Base-by-base conservation (phyloP, 2,888 invertebrate genomes). In the Chalcis sispes region DNA sequence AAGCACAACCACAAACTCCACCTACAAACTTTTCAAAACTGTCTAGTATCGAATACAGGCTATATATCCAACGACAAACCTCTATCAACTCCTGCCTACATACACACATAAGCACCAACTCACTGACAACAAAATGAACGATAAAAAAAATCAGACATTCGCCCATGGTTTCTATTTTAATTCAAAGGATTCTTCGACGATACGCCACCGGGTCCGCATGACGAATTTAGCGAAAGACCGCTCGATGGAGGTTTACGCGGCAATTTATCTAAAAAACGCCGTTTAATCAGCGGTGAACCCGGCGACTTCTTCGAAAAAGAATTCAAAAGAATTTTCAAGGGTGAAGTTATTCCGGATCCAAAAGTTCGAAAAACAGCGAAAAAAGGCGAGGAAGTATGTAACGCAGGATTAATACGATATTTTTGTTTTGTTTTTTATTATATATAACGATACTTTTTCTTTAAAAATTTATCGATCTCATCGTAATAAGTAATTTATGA, bases 221-320 rank as follows among this genome's bases (percentile, higher is more conserved):
- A 79, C 56, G 20, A 56, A 15, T 83, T 84, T 50, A 7, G 15
- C 1, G 5, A 10, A 1, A 1, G 10, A 27, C 48, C 3, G 1
- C 59, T 18, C 3, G 20, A 42, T 10, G 29, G 61, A 2, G 65
- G 66, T 20, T 78, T 81, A 27, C 82, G 83, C 15, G 75, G 80
- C 4, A 75, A 76, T 50, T 25, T 77, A 4, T 50, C 25, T 2
- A 82, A 81, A 50, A 42, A 42, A 61, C 82, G 82, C 2, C 80
- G 78, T 50, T 84, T 84, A 79, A 74, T 87, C 61, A 70, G 78
- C 2, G 25, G 81, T 0, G 82, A 81, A 0, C 79, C 72, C 15
- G 62, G 67, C 58, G 87, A 89, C 72, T 90, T 90, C 73, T 91
- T 91, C 79, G 90, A 90, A 3, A 80, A 85, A 29, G 83, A 87